phyloP scores from a whole-genome alignment of 2,113 vertebrate species.

The Sigmodon hispidus region DNA sequence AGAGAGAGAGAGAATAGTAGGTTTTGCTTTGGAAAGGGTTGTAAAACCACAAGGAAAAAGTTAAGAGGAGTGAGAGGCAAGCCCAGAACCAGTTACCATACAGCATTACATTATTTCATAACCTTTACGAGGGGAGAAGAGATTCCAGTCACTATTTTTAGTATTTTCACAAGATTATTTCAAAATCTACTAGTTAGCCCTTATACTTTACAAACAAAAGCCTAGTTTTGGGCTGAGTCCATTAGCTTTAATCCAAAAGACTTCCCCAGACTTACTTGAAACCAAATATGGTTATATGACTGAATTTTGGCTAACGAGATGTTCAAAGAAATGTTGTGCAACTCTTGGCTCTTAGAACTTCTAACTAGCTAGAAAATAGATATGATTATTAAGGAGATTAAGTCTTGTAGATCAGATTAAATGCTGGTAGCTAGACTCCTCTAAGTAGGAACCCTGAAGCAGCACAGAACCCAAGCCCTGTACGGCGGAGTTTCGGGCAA shows the following conservation, averaged over 20 bases:
- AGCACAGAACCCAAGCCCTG: not conserved
- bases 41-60: not conserved
- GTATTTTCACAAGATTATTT: constrained; percentile 49
- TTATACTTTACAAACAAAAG: constrained; percentile 36
- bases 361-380: not conserved
- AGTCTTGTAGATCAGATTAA: not conserved
- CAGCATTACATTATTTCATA: not conserved
- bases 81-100: not conserved
- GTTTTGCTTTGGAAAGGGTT: not conserved
- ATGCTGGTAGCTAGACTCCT: not conserved
- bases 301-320: not conserved
- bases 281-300: not conserved
- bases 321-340: not conserved
- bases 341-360: not conserved
- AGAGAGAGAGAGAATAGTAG: constrained; percentile 46
- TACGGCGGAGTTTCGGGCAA: not conserved
- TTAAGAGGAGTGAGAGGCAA: not conserved
- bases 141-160: not conserved
- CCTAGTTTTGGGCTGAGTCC: not conserved
- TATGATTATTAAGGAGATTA: not conserved
- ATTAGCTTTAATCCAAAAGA: constrained; percentile 10
- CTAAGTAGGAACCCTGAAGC: not conserved
- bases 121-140: not conserved
- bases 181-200: not conserved
- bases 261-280: not conserved